Percentiles rank a stretch among this genome's conserved stretches.
Conservation (phyloP, 1,140 invertebrate species). For the Harlomillsia oculata region DNA sequence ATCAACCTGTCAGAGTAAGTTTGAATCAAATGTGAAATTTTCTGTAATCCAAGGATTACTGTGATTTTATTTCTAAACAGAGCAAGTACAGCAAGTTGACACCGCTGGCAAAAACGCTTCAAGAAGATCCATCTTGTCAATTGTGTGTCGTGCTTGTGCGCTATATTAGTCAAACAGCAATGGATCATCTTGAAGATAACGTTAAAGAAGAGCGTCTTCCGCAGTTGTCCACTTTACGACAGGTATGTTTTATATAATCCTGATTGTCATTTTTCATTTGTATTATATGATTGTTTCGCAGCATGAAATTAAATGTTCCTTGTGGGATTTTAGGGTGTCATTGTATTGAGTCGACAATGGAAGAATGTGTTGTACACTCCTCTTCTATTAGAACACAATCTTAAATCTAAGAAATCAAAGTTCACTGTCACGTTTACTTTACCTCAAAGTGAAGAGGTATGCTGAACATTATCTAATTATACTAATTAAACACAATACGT, state of each 20-base stretch:
- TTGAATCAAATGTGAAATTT: constrained; percentile 9
- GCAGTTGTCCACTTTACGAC: constrained; percentile 74
- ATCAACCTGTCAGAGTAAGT: constrained; percentile 69
- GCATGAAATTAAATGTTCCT: too few species aligned
- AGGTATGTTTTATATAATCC: constrained; percentile 44
- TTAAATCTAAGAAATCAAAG: constrained; percentile 59
- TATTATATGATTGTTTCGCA: too few species aligned
- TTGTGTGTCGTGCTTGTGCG: constrained; percentile 78
- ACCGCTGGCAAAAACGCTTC: constrained; percentile 75
- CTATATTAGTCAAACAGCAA: constrained; percentile 66
- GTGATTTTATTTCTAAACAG: constrained; percentile 44
- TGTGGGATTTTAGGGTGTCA: constrained; percentile 67
- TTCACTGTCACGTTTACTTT: constrained; percentile 80
- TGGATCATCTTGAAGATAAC: constrained; percentile 67
- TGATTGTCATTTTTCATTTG: too few species aligned
- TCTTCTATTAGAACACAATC: constrained; percentile 75
- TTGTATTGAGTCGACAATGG: constrained; percentile 88
- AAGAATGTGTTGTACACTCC: constrained; percentile 93
- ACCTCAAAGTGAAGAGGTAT: constrained; percentile 67
- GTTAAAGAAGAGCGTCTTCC: constrained; percentile 73
- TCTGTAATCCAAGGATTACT: background rate
- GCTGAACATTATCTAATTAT: constrained; percentile 11
- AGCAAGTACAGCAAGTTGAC: constrained; percentile 84
- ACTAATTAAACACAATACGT: background rate
- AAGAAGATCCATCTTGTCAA: constrained; percentile 92